Evolutionary conservation across 2,888 invertebrate species (phyloP), one percentile per base, ranked within the genome.

Genomic region (Anoplius nigerrimus): DNA sequence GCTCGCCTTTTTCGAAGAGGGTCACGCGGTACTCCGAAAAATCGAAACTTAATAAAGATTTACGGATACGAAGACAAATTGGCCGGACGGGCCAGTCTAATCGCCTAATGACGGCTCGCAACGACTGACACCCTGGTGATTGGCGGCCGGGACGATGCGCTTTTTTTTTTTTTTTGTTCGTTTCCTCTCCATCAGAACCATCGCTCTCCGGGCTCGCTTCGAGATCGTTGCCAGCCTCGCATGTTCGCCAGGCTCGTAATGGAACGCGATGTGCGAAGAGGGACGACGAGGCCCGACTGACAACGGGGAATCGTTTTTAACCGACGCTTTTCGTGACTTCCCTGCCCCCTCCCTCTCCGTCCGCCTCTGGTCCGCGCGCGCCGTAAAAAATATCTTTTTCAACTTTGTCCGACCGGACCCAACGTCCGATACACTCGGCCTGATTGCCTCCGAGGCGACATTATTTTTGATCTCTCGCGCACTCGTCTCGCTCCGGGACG

Each of bases 61-160:
- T 79, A 77, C 77, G 77, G 73, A 75, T 75, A 76, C 75, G 81
- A 79, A 81, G 82, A 83, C 78, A 74, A 74, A 82, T 82, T 78
- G 80, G 67, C 68, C 78, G 70, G 61, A 8, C 34, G 76, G 71
- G 80, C n/a, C n/a, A 84, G 82, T 84, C 82, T 84, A 83, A 84
- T 84, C 84, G 80, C 78, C 82, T 84, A 84, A 84, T 84, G 84
- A 84, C 84, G 82, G 82, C 75, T 69, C 70, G 64, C 62, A 71
- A 64, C 70, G 61, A 42, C 66, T 79, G 79, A 79, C 79, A 71
- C 71, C 62, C 52, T n/a, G 59, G 72, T 79, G 79, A 79, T 77
- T 79, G 79, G 67, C 79, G 75, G 75, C 72, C 73, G 71, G 55
- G n/a, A n/a, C n/a, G n/a, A 5, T 64, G 69, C 69, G 71, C 69